Evolutionary conservation across 2,797 vertebrate species (phyloP).

Genomic region (Phoeniculus purpureus): DNA sequence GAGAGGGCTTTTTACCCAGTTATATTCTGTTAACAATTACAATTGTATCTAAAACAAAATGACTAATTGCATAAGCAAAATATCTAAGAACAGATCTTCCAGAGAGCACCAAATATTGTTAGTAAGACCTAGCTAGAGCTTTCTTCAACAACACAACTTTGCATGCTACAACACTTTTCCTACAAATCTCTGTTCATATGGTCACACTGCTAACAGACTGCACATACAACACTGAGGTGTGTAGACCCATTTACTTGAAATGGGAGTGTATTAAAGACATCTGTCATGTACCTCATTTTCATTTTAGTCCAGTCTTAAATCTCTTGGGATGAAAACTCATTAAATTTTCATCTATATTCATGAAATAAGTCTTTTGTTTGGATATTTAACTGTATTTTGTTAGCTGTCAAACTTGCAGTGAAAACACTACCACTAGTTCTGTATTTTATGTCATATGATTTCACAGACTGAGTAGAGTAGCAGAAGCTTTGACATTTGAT

Average conservation of each 20-base stretch:
- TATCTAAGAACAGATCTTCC: neutral
- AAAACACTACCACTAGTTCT: neutral
- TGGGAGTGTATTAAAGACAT: neutral
- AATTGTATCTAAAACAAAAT: neutral
- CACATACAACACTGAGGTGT: neutral
- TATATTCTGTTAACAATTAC: neutral
- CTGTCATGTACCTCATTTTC: neutral
- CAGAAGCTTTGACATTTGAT: conserved; percentile 25
- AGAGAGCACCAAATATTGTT: neutral
- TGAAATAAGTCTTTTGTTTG: neutral
- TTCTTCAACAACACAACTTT: neutral
- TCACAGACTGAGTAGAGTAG: neutral
- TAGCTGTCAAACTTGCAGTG: neutral
- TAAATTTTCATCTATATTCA: neutral
- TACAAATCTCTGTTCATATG: fast-evolving
- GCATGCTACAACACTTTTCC: neutral
- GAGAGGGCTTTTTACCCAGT: fast-evolving
- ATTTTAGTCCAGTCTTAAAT: neutral
- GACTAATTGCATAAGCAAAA: neutral
- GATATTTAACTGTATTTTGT: neutral
- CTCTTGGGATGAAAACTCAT: neutral
- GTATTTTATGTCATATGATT: neutral
- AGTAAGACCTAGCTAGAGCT: neutral
- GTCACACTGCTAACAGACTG: neutral
- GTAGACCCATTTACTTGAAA: neutral